These are phyloP conservation scores for Macrostomum lignano DNA, from an alignment of 1,140 invertebrate species.

Conservation along the genomic window DNA sequence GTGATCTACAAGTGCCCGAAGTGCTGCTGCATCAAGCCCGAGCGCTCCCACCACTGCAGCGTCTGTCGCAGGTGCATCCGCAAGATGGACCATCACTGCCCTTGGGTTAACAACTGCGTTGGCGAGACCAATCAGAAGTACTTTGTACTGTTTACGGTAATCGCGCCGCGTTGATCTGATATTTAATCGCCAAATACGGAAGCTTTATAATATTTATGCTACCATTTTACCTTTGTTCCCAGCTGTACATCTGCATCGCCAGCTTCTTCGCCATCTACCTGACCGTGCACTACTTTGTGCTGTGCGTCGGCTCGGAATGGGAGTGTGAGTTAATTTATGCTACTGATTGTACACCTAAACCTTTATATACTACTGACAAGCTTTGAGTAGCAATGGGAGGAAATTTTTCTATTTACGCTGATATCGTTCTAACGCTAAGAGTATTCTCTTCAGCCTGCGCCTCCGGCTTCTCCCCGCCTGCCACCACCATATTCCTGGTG, in stretches of 20 bases:
- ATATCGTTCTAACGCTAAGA: slow-evolving; percentile 3
- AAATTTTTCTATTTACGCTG: neutral
- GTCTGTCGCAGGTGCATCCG: slow-evolving; percentile 57
- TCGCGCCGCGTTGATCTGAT: neutral
- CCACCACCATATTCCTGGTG: slow-evolving; percentile 68
- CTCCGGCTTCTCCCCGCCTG: slow-evolving; percentile 62
- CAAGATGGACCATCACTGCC: slow-evolving; percentile 68
- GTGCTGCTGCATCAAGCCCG: slow-evolving; percentile 54
- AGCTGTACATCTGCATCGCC: slow-evolving; percentile 90
- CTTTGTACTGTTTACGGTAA: slow-evolving; percentile 47
- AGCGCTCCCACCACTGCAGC: slow-evolving; percentile 56
- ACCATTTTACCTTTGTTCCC: slow-evolving; percentile 26
- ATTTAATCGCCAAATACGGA: slow-evolving; percentile 1
- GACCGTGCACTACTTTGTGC: slow-evolving; percentile 65
- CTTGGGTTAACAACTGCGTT: slow-evolving; percentile 70
- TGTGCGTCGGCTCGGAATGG: slow-evolving; percentile 74
- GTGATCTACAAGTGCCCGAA: slow-evolving; percentile 61
- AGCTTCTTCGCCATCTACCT: slow-evolving; percentile 72
- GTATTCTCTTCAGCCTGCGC: neutral
- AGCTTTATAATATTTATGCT: slow-evolving; percentile 7
- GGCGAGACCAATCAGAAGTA: slow-evolving; percentile 73
- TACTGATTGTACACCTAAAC: too few species aligned
- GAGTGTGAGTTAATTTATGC: slow-evolving; percentile 32
- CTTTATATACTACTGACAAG: too few species aligned
- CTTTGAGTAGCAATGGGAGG: too few species aligned